phyloP scores from a whole-genome alignment of 2,113 vertebrate genomes.

The Ophiodon elongatus region DNA sequence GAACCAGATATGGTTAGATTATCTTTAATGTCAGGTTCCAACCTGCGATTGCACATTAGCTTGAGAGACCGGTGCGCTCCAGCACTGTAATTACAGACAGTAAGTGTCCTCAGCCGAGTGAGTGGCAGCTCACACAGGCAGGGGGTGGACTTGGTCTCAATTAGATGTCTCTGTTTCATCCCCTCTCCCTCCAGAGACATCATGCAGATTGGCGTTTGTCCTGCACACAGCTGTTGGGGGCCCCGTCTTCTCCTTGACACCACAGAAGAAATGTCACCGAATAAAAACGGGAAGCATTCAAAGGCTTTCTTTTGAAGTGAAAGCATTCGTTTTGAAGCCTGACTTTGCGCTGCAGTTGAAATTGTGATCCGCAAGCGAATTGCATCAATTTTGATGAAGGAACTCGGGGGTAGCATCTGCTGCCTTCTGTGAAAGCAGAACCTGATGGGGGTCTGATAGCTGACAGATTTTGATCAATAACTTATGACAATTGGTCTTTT shows the following conservation, averaged over 20 bases:
- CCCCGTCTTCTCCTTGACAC: constrained; percentile 51
- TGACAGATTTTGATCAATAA: constrained; percentile 61
- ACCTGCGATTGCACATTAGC: constrained; percentile 78
- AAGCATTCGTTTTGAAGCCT: constrained; percentile 41
- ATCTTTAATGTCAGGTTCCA: constrained; percentile 75
- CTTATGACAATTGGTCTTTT: constrained; percentile 40
- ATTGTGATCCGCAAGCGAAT: constrained; percentile 57
- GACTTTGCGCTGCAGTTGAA: constrained; percentile 31
- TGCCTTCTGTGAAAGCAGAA: constrained; percentile 32
- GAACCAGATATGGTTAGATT: constrained; percentile 67
- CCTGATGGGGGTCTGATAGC: constrained; percentile 52
- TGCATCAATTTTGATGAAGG: constrained; percentile 41
- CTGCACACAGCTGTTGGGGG: constrained; percentile 42
- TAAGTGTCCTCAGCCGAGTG: constrained; percentile 70
- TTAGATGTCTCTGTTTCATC: constrained; percentile 75
- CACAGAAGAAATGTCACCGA: constrained; percentile 24
- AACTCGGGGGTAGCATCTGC: constrained; percentile 26
- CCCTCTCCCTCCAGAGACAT: constrained; percentile 46
- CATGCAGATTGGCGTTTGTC: constrained; percentile 49
- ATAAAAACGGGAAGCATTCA: constrained; percentile 41
- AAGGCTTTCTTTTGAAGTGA: constrained; percentile 47
- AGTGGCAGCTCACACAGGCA: constrained; percentile 60
- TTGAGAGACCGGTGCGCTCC: constrained; percentile 68
- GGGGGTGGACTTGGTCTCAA: constrained; percentile 75
- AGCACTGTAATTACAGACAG: constrained; percentile 77